A percentile compares a stretch with the other conserved stretches of the same genome.
Conservation (phyloP, 2,888 invertebrate genomes). For the Agrotis segetum region DNA sequence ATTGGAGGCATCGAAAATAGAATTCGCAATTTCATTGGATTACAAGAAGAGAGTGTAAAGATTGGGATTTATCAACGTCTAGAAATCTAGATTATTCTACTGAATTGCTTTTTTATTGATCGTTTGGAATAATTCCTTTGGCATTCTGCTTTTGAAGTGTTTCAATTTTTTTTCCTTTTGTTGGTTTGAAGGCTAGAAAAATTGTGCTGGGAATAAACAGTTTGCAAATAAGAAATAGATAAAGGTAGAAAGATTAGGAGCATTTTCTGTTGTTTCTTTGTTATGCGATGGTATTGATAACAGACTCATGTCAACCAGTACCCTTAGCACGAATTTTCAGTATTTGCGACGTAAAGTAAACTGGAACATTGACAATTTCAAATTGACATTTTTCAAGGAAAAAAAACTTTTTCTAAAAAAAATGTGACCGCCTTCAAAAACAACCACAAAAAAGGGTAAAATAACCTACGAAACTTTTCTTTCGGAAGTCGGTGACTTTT, state of each 20-base stretch:
- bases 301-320: too few species aligned
- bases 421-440: too few species aligned
- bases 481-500: too few species aligned
- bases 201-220: background rate
- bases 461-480: too few species aligned
- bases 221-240: background rate
- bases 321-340: too few species aligned
- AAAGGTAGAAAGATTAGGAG: background rate
- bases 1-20: slow-evolving; percentile 33
- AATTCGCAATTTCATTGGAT: slow-evolving; percentile 38
- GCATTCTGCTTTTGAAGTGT: slow-evolving; percentile 3
- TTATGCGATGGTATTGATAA: too few species aligned
- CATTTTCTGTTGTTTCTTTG: too few species aligned
- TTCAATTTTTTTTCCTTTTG: background rate
- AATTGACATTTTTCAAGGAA: too few species aligned
- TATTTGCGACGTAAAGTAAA: too few species aligned
- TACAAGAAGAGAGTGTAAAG: slow-evolving; percentile 32
- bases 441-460: too few species aligned
- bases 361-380: too few species aligned
- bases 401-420: too few species aligned
- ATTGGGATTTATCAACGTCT: slow-evolving; percentile 46
- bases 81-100: slow-evolving; percentile 48
- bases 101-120: slow-evolving; percentile 52
- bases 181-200: background rate
- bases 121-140: slow-evolving; percentile 22